Percentiles rank a stretch among this genome's conserved stretches.
Evolutionary conservation across 2,888 invertebrate genomes (phyloP).

Genomic region (Choreutis nemorana): DNA sequence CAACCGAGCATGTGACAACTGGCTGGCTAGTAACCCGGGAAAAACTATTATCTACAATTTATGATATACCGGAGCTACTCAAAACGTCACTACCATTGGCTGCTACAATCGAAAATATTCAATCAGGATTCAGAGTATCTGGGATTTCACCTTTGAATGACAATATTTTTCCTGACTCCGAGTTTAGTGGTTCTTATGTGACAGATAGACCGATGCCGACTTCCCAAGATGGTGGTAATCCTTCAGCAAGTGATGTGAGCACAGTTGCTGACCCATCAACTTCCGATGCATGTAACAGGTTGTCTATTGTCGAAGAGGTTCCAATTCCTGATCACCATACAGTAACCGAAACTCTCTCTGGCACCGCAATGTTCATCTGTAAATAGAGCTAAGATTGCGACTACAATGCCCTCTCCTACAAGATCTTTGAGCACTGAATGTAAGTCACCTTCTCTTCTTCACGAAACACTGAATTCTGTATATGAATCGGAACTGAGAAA

Average conservation of each 20-base stretch:
- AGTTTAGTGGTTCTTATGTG: conserved; percentile 10
- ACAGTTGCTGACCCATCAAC: conserved; percentile 3
- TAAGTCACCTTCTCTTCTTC: conserved; percentile 7
- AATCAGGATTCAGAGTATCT: conserved; percentile 11
- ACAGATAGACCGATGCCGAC: conserved; percentile 7
- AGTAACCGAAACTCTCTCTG: conserved; percentile 3
- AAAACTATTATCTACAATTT: conserved; percentile 13
- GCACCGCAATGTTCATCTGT: conserved; percentile 3
- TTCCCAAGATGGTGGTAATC: conserved; percentile 6
- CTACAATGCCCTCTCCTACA: conserved; percentile 2
- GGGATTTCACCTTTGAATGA: conserved; percentile 12
- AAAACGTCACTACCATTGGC: conserved; percentile 10
- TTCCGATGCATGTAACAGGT: conserved; percentile 3
- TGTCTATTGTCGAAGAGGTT: conserved; percentile 4
- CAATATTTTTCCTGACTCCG: conserved; percentile 11
- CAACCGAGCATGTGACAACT: conserved; percentile 10
- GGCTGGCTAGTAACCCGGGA: conserved; percentile 12
- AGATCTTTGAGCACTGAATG: conserved; percentile 8
- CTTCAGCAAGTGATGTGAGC: conserved; percentile 3
- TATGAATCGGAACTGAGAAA: conserved; percentile 6
- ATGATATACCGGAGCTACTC: conserved; percentile 10
- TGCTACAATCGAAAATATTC: conserved; percentile 11
- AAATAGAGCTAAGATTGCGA: conserved; percentile 2
- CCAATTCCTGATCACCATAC: conserved; percentile 3
- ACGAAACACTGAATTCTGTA: conserved; percentile 7